phyloP scores from a whole-genome alignment of 2,888 invertebrate genomes.

The Amiota minor region DNA sequence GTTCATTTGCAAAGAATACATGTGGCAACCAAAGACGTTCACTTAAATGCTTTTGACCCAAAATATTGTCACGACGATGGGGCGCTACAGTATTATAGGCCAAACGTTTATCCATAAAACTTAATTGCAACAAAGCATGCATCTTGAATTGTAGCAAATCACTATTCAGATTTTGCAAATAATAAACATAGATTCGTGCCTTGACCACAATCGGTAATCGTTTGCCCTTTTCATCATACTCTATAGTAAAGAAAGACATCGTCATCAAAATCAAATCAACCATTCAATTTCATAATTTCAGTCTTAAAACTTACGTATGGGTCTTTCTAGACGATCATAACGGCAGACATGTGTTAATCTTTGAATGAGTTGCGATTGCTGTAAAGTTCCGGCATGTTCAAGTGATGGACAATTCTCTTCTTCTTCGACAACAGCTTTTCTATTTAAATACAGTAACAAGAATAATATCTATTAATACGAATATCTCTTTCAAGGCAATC shows the following conservation, averaged over 20 bases:
- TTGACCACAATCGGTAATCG: conserved; percentile 63
- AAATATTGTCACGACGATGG: conserved; percentile 58
- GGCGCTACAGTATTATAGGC: conserved; percentile 61
- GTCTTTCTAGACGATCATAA: conserved; percentile 70
- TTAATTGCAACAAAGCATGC: conserved; percentile 63
- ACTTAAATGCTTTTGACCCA: conserved; percentile 68
- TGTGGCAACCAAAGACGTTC: conserved; percentile 69
- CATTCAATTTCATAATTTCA: conserved; percentile 1
- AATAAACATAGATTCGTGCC: conserved; percentile 66
- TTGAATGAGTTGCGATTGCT: conserved; percentile 69
- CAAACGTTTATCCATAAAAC: conserved; percentile 62
- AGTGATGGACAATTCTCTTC: conserved; percentile 67
- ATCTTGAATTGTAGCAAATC: conserved; percentile 67
- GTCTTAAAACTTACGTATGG: conserved; percentile 57
- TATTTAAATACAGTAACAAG: conserved; percentile 18
- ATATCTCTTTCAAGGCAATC: too few species aligned
- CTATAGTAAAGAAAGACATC: conserved; percentile 30
- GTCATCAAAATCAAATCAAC: neutral
- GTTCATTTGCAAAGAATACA: conserved; percentile 68
- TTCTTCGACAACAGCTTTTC: conserved; percentile 42
- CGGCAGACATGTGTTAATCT: conserved; percentile 71
- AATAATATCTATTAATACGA: neutral
- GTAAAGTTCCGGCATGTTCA: conserved; percentile 63
- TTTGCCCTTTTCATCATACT: conserved; percentile 49
- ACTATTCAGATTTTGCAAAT: conserved; percentile 67